Evolutionary conservation across 2,113 vertebrate species (phyloP).

Genomic region (Phoenicopterus ruber): DNA sequence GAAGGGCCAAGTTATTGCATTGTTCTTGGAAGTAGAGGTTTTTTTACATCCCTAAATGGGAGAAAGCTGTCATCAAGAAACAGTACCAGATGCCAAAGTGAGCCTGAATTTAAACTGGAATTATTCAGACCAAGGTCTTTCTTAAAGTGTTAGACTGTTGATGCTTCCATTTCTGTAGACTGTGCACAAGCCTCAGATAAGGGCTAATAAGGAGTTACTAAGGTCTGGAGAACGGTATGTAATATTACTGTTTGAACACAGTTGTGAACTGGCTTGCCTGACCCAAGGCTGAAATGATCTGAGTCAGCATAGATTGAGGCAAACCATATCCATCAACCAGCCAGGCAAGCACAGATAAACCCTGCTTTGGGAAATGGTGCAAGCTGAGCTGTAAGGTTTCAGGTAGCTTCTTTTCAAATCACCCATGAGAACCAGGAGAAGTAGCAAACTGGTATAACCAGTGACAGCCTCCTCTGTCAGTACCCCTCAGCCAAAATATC

Average conservation of each 20-base stretch:
- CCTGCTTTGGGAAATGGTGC: not conserved
- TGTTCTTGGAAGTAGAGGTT: not conserved
- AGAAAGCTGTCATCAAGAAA: not conserved
- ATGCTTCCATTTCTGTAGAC: not conserved
- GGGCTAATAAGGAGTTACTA: not conserved
- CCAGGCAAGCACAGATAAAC: not conserved
- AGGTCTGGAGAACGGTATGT: accelerated
- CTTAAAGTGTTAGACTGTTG: not conserved
- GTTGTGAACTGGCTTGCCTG: not conserved
- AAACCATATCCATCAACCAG: not conserved
- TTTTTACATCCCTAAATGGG: not conserved
- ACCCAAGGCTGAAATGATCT: not conserved
- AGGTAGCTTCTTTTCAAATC: not conserved
- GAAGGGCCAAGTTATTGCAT: not conserved
- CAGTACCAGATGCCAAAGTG: not conserved
- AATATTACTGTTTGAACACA: not conserved
- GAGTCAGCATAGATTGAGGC: not conserved
- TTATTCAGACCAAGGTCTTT: not conserved
- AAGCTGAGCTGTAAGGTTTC: not conserved
- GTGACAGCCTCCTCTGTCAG: not conserved
- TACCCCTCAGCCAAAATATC: not conserved
- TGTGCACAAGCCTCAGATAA: not conserved
- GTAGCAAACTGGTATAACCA: not conserved
- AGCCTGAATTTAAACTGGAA: not conserved
- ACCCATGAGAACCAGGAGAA: not conserved